Evolutionary conservation across 2,888 invertebrate species (phyloP).

Genomic region (Acleris laterana): DNA sequence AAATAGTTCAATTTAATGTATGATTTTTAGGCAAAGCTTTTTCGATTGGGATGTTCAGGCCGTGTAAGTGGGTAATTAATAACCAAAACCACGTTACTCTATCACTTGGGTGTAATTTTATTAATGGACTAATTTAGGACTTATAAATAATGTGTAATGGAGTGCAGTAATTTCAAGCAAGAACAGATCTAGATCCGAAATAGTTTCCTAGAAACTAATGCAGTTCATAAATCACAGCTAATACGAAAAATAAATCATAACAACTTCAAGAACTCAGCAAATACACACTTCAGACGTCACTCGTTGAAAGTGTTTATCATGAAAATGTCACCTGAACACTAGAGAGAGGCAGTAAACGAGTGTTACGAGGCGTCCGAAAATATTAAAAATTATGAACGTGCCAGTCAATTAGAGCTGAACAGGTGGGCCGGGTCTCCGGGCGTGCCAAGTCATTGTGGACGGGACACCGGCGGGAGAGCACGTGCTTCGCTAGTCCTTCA

Average conservation of each 20-base stretch:
- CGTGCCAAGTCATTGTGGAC: slow-evolving; percentile 44
- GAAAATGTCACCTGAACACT: slow-evolving; percentile 36
- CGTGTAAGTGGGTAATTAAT: no score
- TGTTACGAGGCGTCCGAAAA: slow-evolving; percentile 28
- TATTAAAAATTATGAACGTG: slow-evolving; percentile 28
- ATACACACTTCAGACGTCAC: slow-evolving; percentile 2
- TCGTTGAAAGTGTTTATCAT: slow-evolving; percentile 24
- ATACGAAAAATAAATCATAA: slow-evolving; percentile 22
- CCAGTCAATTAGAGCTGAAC: slow-evolving; percentile 38
- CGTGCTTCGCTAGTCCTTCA: slow-evolving; percentile 16
- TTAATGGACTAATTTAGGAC: no score
- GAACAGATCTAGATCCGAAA: no score
- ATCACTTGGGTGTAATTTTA: no score
- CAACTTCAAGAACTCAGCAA: neutral
- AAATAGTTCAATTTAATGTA: no score
- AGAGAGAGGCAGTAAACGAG: slow-evolving; percentile 13
- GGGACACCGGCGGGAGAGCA: slow-evolving; percentile 29
- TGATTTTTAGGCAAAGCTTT: no score
- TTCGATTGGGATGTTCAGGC: no score
- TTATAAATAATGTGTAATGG: no score
- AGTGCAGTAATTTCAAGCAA: no score
- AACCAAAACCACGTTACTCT: no score
- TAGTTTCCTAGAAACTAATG: neutral
- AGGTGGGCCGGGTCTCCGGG: slow-evolving; percentile 39
- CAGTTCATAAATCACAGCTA: slow-evolving; percentile 17